Base-by-base conservation (phyloP, 2,113 vertebrate genomes). In the Seriola aureovittata region DNA sequence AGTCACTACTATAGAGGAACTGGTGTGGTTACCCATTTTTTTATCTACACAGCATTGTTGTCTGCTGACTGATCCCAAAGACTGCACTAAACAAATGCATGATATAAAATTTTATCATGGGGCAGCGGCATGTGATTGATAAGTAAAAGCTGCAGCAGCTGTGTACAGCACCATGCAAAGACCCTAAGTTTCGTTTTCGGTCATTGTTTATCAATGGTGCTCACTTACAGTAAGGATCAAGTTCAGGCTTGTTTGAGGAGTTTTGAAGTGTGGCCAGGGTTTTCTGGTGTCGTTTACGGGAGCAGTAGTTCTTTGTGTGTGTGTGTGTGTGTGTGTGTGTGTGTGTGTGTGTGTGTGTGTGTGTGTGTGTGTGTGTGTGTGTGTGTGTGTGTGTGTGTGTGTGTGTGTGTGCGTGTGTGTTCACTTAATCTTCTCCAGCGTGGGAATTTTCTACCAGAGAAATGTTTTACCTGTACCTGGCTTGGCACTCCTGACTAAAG, bases 1-100 rank as follows among this genome's bases (percentile, higher is more conserved):
- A 65, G 7, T 75, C 42, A 57, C 32, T 10, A 12, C 42, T 55
- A 6, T 16, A 64, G 77, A 78, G 87, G 73, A 89, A 86, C 50
- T 52, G 17, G 0, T 12, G 52, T 2, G 1, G 62, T 58, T 32
- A 50, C 38, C 16, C 12, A 29, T 29, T 29, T 29, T 29, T 29
- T 29, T 29, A 29, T 29, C 29, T 29, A 29, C 0, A n/a, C 13
- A 10, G 0, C n/a, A 7, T 25, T 57, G 14, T 50, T 40, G 1
- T 23, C 12, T 46, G 8, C 36, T 55, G 25, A 21, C 34, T 21
- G 5, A 38, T 48, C 32, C 4, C 40, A 46, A 2, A 0, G 8
- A 9, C 14, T 66, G 29, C 36, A 19, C 36, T 57, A 57, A 23
- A 54, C 11, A n/a, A 19, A 46, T 8, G 8, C 46, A 52, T 1